Evolutionary conservation across 2,797 vertebrate species (phyloP).

Genomic region (Leptatherina wallacei): DNA sequence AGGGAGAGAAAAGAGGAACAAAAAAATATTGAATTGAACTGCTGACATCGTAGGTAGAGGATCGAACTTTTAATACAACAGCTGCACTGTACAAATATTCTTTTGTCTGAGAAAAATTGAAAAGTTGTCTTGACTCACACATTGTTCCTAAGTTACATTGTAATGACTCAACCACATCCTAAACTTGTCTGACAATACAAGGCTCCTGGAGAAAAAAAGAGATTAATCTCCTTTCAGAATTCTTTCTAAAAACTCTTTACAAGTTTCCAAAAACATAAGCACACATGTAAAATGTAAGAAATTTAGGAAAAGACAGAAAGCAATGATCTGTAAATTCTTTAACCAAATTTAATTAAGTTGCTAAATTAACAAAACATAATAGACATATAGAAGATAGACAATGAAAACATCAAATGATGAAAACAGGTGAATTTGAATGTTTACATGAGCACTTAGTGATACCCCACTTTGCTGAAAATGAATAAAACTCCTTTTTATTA

Average conservation of each 20-base stretch:
- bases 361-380: no score
- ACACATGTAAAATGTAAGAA: no score
- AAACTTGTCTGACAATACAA: neutral
- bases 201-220: neutral
- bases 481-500: constrained; percentile 19
- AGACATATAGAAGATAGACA: neutral
- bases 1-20: neutral
- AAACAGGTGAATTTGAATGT: no score
- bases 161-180: neutral
- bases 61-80: neutral
- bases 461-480: constrained; percentile 8
- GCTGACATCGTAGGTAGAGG: neutral
- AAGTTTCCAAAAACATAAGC: neutral
- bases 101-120: neutral
- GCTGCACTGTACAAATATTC: neutral
- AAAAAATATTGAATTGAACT: neutral
- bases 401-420: constrained; percentile 20
- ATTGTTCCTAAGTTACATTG: neutral
- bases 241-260: neutral
- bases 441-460: no score
- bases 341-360: no score
- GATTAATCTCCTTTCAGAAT: neutral
- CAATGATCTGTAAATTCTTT: no score
- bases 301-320: no score
- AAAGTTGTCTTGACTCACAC: constrained; percentile 6